phyloP scores from a whole-genome alignment of 2,113 vertebrate genomes.

The Thermophis baileyi region DNA sequence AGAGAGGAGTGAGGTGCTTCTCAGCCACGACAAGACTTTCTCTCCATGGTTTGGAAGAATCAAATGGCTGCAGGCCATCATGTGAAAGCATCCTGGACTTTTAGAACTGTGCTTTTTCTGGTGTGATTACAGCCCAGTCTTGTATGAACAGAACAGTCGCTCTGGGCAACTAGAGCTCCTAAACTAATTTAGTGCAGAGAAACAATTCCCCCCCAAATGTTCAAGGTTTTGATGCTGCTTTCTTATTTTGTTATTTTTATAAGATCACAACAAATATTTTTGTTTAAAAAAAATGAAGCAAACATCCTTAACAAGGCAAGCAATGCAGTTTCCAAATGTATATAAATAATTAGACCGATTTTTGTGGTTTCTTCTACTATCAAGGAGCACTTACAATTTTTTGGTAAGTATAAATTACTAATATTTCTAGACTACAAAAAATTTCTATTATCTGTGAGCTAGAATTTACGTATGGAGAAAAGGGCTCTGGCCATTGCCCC shows the following conservation, averaged over 20 bases:
- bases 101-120: slow-evolving; percentile 52
- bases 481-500: not conserved
- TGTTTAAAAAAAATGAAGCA: slow-evolving; percentile 51
- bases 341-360: slow-evolving; percentile 64
- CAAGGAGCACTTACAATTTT: slow-evolving; percentile 63
- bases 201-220: slow-evolving; percentile 48
- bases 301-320: slow-evolving; percentile 66
- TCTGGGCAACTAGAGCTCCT: slow-evolving; percentile 56
- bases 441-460: slow-evolving; percentile 60
- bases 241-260: slow-evolving; percentile 48
- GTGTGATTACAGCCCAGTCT: slow-evolving; percentile 65
- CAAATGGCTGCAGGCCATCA: slow-evolving; percentile 67
- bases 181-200: slow-evolving; percentile 65
- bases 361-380: slow-evolving; percentile 67
- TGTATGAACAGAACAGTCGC: slow-evolving; percentile 50
- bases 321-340: slow-evolving; percentile 61
- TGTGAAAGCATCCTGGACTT: slow-evolving; percentile 62
- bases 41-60: slow-evolving; percentile 60
- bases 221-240: slow-evolving; percentile 58
- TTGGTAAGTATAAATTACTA: slow-evolving; percentile 65
- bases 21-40: slow-evolving; percentile 68
- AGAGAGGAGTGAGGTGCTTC: slow-evolving; percentile 77
- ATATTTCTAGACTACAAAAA: slow-evolving; percentile 50
- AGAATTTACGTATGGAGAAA: slow-evolving; percentile 65
- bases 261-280: slow-evolving; percentile 58